Base-by-base conservation (phyloP, 2,797 vertebrate species). In the Anniella stebbinsi region DNA sequence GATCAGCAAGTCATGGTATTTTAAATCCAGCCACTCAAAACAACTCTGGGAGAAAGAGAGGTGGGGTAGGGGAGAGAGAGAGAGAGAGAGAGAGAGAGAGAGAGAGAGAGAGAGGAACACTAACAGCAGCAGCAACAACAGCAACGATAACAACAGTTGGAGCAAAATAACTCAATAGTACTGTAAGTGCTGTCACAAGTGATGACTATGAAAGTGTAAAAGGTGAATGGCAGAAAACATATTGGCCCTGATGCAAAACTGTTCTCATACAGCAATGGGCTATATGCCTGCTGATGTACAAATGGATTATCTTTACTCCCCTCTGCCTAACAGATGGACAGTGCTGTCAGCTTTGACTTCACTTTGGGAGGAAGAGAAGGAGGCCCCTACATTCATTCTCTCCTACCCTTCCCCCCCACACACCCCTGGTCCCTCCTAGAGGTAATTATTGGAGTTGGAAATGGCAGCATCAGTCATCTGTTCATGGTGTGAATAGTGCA, bases 211-310 rank as follows among this genome's bases (percentile, higher is more conserved):
- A 51, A 45, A 45, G 45, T 45, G 45, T 45, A 45, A 86, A 75
- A 84, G 91, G 84, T 67, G 88, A 92, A 87, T 9, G 87, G 92
- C 93, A 28, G 2, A 89, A 89, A 93, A 93, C 92, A 94, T 92
- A 91, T 89, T 94, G 66, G 57, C 18, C 3, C 1, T 91, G 10
- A 12, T 82, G 33, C 70, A 88, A 33, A 88, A 66, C 83, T 83
- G 69, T 76, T 81, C 17, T 70, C 84, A 30, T 60, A 45, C 12
- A 51, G 30, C 36, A 78, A 80, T 21, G 10, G 60, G 36, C 60
- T 84, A 28, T 41, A 21, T 67, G 60, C 21, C 63, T 57, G 13
- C 67, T 86, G 67, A 38, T 80, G 76, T 73, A 18, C 21, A 28
- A 1, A 70, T 72, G 30, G 45, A 89, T 89, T 85, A 86, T 86